Evolutionary conservation across 1,140 invertebrate genomes (phyloP).

Genomic region (Holotrichia oblita): DNA sequence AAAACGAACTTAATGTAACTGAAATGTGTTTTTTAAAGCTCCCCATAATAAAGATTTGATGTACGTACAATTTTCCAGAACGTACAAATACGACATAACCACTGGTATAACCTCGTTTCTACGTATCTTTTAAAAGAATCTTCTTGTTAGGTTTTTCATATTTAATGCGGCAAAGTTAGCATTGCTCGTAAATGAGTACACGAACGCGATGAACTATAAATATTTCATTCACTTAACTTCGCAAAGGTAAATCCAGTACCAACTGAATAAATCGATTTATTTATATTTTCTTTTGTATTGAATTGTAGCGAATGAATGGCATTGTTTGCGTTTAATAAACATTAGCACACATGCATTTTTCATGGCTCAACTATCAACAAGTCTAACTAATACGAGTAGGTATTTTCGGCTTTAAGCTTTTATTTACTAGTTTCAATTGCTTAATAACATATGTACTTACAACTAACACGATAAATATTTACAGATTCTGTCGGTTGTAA

Average conservation of each 20-base stretch:
- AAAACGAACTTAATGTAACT: not conserved
- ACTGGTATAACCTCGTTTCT: not conserved
- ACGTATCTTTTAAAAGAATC: not conserved
- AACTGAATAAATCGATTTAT: not conserved
- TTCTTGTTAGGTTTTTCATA: constrained; percentile 7
- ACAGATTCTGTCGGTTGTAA: too few relatives aligned
- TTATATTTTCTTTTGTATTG: not conserved
- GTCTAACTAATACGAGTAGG: not conserved
- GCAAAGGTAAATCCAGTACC: not conserved
- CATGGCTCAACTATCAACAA: not conserved
- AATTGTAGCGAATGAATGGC: not conserved
- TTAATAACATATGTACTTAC: not conserved
- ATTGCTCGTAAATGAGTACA: not conserved
- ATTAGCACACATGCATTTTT: not conserved
- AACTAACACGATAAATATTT: too few relatives aligned
- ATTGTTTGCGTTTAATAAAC: not conserved
- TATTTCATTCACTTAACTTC: constrained; percentile 6
- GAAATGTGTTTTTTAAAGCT: not conserved
- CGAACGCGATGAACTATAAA: constrained; percentile 7
- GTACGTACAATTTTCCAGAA: not conserved
- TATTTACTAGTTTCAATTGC: not conserved
- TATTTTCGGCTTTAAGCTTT: not conserved
- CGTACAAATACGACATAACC: not conserved
- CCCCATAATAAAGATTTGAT: not conserved
- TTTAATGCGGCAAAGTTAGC: not conserved